Evolutionary conservation across 1,140 invertebrate genomes (phyloP).

Genomic region (Neodiprion fabricii): DNA sequence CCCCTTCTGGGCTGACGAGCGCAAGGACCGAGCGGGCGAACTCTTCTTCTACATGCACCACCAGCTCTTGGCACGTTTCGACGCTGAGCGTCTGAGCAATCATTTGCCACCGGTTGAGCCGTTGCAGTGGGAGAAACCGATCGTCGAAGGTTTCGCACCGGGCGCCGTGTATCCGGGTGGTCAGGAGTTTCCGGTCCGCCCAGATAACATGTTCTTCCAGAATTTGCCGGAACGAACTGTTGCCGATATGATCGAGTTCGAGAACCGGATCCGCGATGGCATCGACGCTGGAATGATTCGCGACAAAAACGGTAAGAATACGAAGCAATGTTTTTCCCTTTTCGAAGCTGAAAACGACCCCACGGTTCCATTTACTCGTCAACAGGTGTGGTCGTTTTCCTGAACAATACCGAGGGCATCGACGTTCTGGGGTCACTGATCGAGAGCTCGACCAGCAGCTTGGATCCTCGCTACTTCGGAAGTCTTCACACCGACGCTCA

Average conservation of each 20-base stretch:
- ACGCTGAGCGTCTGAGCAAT: conserved; percentile 50
- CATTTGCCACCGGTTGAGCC: conserved; percentile 39
- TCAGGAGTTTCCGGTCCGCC: conserved; percentile 43
- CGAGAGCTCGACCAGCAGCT: conserved; percentile 64
- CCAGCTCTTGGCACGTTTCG: conserved; percentile 48
- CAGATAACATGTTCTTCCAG: conserved; percentile 41
- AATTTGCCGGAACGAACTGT: conserved; percentile 40
- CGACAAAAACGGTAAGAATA: conserved; percentile 42
- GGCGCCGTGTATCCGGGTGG: conserved; percentile 45
- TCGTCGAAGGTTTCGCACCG: conserved; percentile 45
- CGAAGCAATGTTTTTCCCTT: conserved; percentile 32
- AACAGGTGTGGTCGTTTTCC: conserved; percentile 46
- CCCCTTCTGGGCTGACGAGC: conserved; percentile 65
- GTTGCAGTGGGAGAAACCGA: conserved; percentile 26
- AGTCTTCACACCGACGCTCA: conserved; percentile 72
- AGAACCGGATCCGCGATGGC: conserved; percentile 40
- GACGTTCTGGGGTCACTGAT: conserved; percentile 72
- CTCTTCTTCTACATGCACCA: conserved; percentile 49
- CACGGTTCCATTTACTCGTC: conserved; percentile 67
- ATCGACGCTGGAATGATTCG: conserved; percentile 32
- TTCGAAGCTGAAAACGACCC: conserved; percentile 67
- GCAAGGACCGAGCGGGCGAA: conserved; percentile 30
- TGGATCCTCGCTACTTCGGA: conserved; percentile 68
- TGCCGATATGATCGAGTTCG: conserved; percentile 40
- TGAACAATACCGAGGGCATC: conserved; percentile 56